phyloP scores from a whole-genome alignment of 2,113 vertebrate species.

The Cyrtonyx montezumae region DNA sequence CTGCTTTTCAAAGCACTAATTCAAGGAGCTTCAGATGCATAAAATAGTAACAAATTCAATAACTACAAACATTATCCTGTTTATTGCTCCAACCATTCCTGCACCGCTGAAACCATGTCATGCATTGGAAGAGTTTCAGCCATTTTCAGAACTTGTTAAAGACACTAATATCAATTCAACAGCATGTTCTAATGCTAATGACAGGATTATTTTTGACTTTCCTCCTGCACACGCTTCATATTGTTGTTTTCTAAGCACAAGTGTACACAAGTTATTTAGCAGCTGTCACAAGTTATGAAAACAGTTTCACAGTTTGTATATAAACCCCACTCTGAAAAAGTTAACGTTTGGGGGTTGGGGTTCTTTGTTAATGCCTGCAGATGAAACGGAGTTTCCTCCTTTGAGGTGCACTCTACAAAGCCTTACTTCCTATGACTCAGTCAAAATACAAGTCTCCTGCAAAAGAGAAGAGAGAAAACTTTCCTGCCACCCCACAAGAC shows the following conservation, averaged over 20 bases:
- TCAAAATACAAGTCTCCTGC: background rate
- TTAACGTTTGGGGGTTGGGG: background rate
- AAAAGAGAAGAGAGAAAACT: background rate
- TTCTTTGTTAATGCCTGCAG: background rate
- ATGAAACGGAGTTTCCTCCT: background rate
- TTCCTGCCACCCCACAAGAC: background rate
- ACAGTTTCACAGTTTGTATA: background rate
- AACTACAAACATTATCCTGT: background rate
- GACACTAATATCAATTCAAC: background rate
- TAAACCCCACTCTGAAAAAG: background rate
- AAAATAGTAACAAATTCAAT: background rate
- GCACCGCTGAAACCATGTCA: background rate
- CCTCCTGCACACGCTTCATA: background rate
- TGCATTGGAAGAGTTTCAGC: background rate
- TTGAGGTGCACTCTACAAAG: background rate
- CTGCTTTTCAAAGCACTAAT: background rate
- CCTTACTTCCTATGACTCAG: fast-evolving
- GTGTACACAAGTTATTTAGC: background rate
- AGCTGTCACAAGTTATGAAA: background rate
- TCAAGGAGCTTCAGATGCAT: background rate
- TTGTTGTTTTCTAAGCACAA: background rate
- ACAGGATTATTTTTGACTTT: background rate
- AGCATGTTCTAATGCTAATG: background rate
- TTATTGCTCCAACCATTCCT: background rate
- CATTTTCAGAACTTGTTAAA: background rate